These are phyloP conservation scores for Entomobrya multifasciata DNA, from an alignment of 2,888 invertebrate genomes.

Conservation along the genomic window DNA sequence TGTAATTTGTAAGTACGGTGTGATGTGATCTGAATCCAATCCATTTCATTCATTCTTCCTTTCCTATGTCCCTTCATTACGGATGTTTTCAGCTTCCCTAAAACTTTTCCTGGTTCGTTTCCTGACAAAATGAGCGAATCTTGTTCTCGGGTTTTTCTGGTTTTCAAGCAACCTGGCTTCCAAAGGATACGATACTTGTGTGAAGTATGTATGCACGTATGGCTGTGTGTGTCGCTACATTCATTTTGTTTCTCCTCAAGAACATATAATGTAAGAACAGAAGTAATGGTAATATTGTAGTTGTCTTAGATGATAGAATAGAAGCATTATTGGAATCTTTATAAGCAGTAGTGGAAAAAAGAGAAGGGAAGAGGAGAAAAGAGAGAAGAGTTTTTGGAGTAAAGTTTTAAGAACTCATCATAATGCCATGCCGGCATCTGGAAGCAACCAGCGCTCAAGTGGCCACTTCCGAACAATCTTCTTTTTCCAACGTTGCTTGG, in stretches of 20 bases:
- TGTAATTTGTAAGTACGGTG: not conserved
- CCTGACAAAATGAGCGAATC: constrained; percentile 52
- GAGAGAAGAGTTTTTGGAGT: constrained; percentile 41
- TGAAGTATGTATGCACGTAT: constrained; percentile 6
- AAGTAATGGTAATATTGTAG: too few relatives aligned
- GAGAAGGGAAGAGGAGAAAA: constrained; percentile 26
- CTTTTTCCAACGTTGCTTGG: constrained; percentile 45
- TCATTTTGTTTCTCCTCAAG: not conserved
- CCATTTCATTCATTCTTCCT: not conserved
- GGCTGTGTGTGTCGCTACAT: not conserved
- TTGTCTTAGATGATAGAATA: not conserved
- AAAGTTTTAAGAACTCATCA: constrained; percentile 58
- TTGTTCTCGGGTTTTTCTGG: constrained; percentile 52
- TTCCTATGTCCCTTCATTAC: constrained; percentile 44
- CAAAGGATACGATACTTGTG: not conserved
- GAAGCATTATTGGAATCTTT: constrained; percentile 48
- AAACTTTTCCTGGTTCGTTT: constrained; percentile 51
- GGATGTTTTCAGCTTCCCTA: constrained; percentile 46
- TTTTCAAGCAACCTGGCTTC: constrained; percentile 35
- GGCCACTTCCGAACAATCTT: constrained; percentile 68
- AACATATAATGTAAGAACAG: constrained; percentile 5
- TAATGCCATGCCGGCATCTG: constrained; percentile 61
- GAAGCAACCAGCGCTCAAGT: constrained; percentile 63
- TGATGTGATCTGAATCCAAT: constrained; percentile 41
- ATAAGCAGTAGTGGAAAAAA: not conserved